phyloP scores from a whole-genome alignment of 2,113 vertebrate species.

The Falco punctatus region DNA sequence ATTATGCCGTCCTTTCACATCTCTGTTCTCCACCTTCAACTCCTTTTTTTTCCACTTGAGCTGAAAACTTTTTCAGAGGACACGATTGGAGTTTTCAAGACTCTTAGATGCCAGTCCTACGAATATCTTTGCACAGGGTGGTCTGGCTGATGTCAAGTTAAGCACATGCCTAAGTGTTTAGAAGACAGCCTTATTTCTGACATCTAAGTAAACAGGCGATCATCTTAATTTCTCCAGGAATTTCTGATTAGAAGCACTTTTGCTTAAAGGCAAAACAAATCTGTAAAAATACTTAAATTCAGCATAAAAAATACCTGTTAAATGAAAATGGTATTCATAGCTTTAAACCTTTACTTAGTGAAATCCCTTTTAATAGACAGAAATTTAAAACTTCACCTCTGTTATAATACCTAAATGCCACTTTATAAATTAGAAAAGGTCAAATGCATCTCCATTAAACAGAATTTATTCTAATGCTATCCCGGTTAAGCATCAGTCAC shows the following conservation, averaged over 20 bases:
- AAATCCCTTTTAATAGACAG: background rate
- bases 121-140: background rate
- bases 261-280: background rate
- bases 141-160: slow-evolving; percentile 46
- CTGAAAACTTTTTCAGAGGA: background rate
- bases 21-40: background rate
- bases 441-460: background rate
- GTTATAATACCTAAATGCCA: background rate
- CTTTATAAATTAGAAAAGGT: background rate
- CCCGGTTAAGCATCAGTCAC: background rate
- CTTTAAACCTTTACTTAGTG: background rate
- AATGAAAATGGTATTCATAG: background rate
- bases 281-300: background rate
- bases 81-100: background rate
- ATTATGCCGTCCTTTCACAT: background rate
- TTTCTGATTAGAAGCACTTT: background rate
- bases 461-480: background rate
- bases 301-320: background rate
- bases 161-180: slow-evolving; percentile 29
- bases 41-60: background rate
- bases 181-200: slow-evolving; percentile 14
- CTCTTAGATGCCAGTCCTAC: background rate
- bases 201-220: slow-evolving; percentile 25
- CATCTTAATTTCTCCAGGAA: slow-evolving; percentile 21
- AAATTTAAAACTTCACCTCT: background rate